Evolutionary conservation across 2,113 vertebrate species (phyloP).

Genomic region (Bufo bufo): DNA sequence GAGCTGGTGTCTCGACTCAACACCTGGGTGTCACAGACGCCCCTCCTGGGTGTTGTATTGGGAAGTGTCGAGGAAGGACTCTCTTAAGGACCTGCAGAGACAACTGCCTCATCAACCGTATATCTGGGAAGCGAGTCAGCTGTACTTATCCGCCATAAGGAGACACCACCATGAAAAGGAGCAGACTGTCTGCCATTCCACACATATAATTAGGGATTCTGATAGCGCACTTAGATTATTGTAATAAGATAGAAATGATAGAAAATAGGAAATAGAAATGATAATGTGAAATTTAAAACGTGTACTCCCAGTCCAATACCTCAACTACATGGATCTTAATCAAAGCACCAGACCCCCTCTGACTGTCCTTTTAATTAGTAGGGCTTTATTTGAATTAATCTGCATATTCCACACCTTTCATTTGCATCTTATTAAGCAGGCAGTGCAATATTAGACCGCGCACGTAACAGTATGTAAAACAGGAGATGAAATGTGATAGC

Average conservation of each 20-base stretch:
- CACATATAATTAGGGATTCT: conserved; percentile 14
- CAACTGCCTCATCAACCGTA: too few species aligned
- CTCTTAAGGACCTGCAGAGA: too few species aligned
- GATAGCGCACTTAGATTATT: background rate
- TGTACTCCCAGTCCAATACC: conserved; percentile 40
- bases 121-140: too few species aligned
- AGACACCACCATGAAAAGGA: background rate
- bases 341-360: conserved; percentile 28
- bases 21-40: too few species aligned
- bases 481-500: conserved; percentile 20
- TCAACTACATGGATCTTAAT: conserved; percentile 32
- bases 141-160: too few species aligned
- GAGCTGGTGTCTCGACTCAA: too few species aligned
- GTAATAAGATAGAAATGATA: conserved; percentile 49
- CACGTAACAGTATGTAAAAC: background rate
- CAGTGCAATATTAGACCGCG: background rate
- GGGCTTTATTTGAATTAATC: conserved; percentile 48
- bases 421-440: conserved; percentile 39
- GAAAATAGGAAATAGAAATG: conserved; percentile 29
- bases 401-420: conserved; percentile 46
- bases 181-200: background rate
- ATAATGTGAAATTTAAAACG: conserved; percentile 32
- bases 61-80: too few species aligned
- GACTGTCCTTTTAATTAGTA: conserved; percentile 53
- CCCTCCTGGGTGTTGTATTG: too few species aligned